Conservation (phyloP, 2,797 vertebrate species). For the Echeneis naucrates region DNA sequence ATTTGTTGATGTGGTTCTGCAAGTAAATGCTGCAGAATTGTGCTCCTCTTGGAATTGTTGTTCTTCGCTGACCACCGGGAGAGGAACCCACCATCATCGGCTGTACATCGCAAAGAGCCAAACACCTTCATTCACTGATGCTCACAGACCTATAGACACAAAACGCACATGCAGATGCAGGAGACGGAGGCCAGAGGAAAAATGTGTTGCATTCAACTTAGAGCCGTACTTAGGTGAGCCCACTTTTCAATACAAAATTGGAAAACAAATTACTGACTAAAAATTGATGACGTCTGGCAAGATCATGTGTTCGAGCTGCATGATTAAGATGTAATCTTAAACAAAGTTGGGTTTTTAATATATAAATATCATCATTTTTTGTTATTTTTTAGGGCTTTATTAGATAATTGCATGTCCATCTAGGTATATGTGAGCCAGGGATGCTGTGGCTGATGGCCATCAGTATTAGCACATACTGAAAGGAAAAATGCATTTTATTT, state of each 20-base stretch:
- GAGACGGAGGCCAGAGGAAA: background rate
- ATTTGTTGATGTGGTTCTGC: constrained; percentile 87
- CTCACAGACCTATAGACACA: background rate
- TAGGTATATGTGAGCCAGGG: background rate
- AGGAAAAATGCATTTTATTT: background rate
- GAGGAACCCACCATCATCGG: constrained; percentile 68
- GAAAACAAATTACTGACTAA: background rate
- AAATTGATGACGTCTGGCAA: background rate
- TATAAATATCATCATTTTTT: background rate
- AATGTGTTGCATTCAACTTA: background rate
- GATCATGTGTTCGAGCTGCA: background rate
- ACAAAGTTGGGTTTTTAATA: background rate
- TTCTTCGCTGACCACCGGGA: constrained; percentile 77
- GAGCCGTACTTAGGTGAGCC: background rate
- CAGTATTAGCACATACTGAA: no score
- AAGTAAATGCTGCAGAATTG: constrained; percentile 89
- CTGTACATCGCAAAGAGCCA: constrained; percentile 43
- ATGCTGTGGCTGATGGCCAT: background rate
- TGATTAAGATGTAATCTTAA: background rate
- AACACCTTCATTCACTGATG: constrained; percentile 17
- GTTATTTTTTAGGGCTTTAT: background rate
- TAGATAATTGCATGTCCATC: background rate
- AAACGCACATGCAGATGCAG: background rate
- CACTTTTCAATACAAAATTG: background rate
- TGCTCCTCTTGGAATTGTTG: constrained; percentile 87